Conservation (phyloP, 2,888 invertebrate species). For the Pemphredon lugubris region DNA sequence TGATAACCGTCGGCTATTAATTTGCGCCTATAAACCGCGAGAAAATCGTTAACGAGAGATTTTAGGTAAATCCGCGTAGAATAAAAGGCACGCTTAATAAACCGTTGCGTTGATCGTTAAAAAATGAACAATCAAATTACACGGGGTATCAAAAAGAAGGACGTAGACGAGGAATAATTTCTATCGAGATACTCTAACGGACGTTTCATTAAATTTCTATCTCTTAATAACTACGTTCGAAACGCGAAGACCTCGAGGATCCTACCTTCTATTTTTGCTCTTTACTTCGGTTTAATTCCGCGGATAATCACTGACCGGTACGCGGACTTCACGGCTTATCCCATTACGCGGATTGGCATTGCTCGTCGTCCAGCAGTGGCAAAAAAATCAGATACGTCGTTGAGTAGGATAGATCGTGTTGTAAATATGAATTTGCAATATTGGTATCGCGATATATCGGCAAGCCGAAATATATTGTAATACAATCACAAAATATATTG, state of each 20-base stretch:
- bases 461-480: too few species aligned
- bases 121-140: too few species aligned
- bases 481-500: too few species aligned
- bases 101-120: too few species aligned
- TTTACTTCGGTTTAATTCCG: too few species aligned
- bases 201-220: neutral
- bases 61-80: neutral
- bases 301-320: neutral
- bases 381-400: too few species aligned
- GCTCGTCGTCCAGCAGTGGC: too few species aligned
- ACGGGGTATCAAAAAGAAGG: neutral
- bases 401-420: too few species aligned
- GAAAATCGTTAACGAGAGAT: neutral
- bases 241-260: neutral
- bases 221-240: neutral
- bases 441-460: too few species aligned
- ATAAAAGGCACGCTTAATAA: neutral
- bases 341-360: constrained; percentile 14
- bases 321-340: constrained; percentile 33
- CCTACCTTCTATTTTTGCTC: neutral
- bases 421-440: constrained; percentile 4
- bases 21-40: neutral
- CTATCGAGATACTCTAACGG: constrained; percentile 9
- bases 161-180: constrained; percentile 5
- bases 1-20: constrained; percentile 16